phyloP scores from a whole-genome alignment of 1,140 invertebrate species.

The Epicauta chinensis region DNA sequence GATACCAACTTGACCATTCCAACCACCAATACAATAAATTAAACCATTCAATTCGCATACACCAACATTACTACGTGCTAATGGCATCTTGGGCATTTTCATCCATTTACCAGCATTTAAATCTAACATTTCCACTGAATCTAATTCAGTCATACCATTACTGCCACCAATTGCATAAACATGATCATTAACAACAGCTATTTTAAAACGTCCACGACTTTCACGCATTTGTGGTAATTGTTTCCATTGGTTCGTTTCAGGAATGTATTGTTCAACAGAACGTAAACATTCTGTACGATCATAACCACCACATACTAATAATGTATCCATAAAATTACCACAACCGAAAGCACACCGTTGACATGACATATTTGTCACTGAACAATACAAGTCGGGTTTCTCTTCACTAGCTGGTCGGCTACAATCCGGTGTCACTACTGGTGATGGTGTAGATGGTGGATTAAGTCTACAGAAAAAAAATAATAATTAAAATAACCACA shows the following conservation, averaged over 20 bases:
- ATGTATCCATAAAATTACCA: conserved; percentile 57
- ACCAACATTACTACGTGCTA: conserved; percentile 64
- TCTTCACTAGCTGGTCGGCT: conserved; percentile 39
- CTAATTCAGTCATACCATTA: conserved; percentile 67
- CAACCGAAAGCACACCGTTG: conserved; percentile 70
- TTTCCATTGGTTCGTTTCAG: conserved; percentile 62
- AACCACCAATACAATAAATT: conserved; percentile 76
- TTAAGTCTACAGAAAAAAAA: conserved; percentile 45
- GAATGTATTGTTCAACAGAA: conserved; percentile 67
- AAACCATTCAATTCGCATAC: conserved; percentile 63
- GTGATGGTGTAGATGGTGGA: conserved; percentile 43
- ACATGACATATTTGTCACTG: conserved; percentile 59
- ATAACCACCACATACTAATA: conserved; percentile 78
- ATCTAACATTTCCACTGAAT: conserved; percentile 61
- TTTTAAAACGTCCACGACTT: conserved; percentile 68
- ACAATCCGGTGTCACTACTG: conserved; percentile 36
- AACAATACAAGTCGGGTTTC: conserved; percentile 53
- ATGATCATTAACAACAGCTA: conserved; percentile 57
- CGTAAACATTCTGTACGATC: conserved; percentile 77
- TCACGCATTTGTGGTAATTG: conserved; percentile 60
- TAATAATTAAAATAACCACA: neutral
- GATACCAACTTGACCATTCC: conserved; percentile 68
- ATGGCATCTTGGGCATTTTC: conserved; percentile 52
- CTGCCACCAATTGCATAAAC: conserved; percentile 75
- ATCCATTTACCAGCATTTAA: conserved; percentile 54